Evolutionary conservation across 2,888 invertebrate species (phyloP).

Genomic region (Leptinotarsa haldemani): DNA sequence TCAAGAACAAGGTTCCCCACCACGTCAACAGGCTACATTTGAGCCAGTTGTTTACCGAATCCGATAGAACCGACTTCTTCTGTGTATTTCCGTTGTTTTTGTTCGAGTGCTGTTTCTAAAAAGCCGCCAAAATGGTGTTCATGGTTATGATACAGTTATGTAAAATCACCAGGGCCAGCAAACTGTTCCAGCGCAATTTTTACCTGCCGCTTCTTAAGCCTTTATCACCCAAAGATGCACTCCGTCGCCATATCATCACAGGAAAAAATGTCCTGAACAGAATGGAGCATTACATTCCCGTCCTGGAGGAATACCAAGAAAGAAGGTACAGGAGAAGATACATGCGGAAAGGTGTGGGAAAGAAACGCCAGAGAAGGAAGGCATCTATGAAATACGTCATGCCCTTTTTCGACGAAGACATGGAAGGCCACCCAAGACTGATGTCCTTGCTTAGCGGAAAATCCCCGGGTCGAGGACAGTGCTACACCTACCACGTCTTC

Average conservation of each 20-base stretch:
- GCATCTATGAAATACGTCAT: conserved; percentile 59
- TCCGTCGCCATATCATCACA: conserved; percentile 82
- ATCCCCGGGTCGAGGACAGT: conserved; percentile 69
- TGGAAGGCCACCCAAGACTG: conserved; percentile 60
- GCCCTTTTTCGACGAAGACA: conserved; percentile 61
- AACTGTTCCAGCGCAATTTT: conserved; percentile 83
- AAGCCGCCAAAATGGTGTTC: conserved; percentile 58
- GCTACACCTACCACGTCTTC: conserved; percentile 79
- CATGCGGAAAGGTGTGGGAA: conserved; percentile 60
- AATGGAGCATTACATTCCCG: conserved; percentile 84
- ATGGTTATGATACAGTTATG: conserved; percentile 76
- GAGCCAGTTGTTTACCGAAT: conserved; percentile 55
- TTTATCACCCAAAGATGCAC: conserved; percentile 85
- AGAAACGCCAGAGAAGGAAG: conserved; percentile 61
- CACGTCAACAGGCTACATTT: conserved; percentile 46
- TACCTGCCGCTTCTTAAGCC: conserved; percentile 85
- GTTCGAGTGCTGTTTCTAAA: conserved; percentile 35
- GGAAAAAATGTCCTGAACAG: conserved; percentile 81
- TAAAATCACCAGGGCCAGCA: conserved; percentile 83
- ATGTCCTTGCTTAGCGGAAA: conserved; percentile 68
- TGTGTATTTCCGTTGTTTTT: conserved; percentile 46
- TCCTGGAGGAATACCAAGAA: conserved; percentile 69
- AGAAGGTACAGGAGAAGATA: conserved; percentile 58
- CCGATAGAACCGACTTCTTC: conserved; percentile 51
- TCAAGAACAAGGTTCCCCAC: conserved; percentile 50